Percentiles rank a stretch among this genome's conserved stretches.
These are phyloP conservation scores for Clarias pachynema DNA, from an alignment of 2,797 vertebrate species.

Conservation along the genomic window DNA sequence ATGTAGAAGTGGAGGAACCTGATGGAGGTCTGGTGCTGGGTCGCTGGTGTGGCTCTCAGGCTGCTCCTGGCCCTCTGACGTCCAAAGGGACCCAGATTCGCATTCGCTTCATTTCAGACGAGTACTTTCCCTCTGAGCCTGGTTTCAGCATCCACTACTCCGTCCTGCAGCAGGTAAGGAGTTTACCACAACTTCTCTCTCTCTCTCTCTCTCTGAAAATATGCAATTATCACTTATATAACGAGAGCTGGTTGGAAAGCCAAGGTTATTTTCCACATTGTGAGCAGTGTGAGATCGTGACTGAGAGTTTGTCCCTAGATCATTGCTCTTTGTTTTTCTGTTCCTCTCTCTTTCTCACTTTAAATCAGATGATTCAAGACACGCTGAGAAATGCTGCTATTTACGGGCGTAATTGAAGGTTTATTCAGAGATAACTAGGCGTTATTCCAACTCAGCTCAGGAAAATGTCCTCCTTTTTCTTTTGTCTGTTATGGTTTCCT, in stretches of 20 bases:
- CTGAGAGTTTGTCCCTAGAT: not conserved
- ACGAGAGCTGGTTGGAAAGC: not conserved
- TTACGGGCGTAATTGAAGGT: not conserved
- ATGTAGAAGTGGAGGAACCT: constrained; percentile 94
- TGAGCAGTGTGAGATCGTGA: not conserved
- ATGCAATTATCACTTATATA: constrained; percentile 2
- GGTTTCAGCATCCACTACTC: constrained; percentile 94
- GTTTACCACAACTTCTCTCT: not conserved
- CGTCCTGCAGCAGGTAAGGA: constrained; percentile 83
- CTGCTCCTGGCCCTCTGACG: constrained; percentile 78
- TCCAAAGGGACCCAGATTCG: constrained; percentile 93
- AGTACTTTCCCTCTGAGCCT: constrained; percentile 94
- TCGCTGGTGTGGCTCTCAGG: constrained; percentile 92
- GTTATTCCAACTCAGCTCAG: not conserved
- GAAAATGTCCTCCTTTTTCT: constrained; percentile 4
- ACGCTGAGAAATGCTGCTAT: constrained; percentile 2
- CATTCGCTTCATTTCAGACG: constrained; percentile 93
- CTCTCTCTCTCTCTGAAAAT: not conserved
- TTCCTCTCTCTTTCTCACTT: not conserved
- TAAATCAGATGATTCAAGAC: not conserved
- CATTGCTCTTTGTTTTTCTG: not conserved
- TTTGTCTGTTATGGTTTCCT: not conserved
- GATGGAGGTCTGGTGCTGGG: constrained; percentile 85
- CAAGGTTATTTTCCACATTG: not conserved
- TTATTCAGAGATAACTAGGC: not conserved